Evolutionary conservation across 1,140 invertebrate species (phyloP), one percentile per base, ranked within the genome.

Genomic region (Drosophila ficusphila): DNA sequence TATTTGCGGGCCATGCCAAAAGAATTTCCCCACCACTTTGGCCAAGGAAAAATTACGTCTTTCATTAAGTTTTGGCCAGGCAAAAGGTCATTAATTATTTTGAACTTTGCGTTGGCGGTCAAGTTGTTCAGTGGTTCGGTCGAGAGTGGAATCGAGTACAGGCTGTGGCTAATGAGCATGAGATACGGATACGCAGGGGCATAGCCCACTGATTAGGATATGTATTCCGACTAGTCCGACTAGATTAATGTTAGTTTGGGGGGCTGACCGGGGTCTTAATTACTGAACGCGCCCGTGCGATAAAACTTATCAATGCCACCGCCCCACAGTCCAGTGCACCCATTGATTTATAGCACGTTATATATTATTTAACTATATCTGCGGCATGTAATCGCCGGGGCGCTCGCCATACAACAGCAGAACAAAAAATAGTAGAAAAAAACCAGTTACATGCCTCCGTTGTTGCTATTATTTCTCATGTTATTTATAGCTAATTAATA

Each of bases 401-500:
- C 64, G 70, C 58, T 70, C 65, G n/a, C n/a, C n/a, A n/a, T n/a
- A n/a, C n/a, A n/a, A 83, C 79, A 76, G 25, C 33, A 27, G 27
- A 34, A 53, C 49, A 46, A n/a, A 42, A 34, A 25, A 33, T 1
- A 27, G 7, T 12, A 14, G 48, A 18, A 21, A 60, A 39, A 70
- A 79, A 79, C 79, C 79, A 60, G 76, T 85, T 75, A 83, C 75
- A 76, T 54, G 56, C 69, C 56, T 33, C 36, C 34, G 31, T 14
- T 23, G n/a, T 23, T 8, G 39, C 19, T 42, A 19, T 14, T 44
- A 60, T 76, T 79, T 79, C 73, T 81, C 77, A 62, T 88, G 77
- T 88, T 86, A 82, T 86, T 86, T 86, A 88, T 82, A 78, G 82
- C 82, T 86, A 88, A 88, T 86, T 86, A 86, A 86, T 86, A 88